Evolutionary conservation across 2,113 vertebrate genomes (phyloP).

Genomic region (Microtus ochrogaster): DNA sequence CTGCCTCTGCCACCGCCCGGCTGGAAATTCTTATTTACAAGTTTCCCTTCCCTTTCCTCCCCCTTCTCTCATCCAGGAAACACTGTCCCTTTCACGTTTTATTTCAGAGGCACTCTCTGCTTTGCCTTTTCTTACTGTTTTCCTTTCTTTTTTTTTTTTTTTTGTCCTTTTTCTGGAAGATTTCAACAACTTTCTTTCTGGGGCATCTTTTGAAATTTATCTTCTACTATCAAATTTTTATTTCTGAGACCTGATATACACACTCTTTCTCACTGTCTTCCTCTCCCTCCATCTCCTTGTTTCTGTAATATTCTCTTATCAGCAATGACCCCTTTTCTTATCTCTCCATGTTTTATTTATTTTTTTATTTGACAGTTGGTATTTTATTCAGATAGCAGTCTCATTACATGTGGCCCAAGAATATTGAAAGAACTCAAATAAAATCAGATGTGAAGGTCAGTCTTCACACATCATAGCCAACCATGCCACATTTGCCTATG

Average conservation of each 20-base stretch:
- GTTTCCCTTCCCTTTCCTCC: background rate
- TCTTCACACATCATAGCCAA: no score
- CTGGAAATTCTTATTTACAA: background rate
- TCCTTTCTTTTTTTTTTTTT: background rate
- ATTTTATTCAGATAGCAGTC: no score
- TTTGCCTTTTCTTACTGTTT: background rate
- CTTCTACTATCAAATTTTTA: no score
- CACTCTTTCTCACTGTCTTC: background rate
- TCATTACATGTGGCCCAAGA: no score
- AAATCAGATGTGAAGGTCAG: no score
- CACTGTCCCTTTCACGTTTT: background rate
- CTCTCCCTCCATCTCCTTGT: background rate
- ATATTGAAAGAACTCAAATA: no score
- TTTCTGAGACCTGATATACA: no score
- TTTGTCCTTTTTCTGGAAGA: background rate
- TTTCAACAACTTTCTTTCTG: background rate
- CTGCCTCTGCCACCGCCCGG: no score
- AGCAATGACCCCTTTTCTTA: background rate
- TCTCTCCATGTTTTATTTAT: background rate
- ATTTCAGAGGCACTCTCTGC: background rate
- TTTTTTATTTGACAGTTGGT: no score
- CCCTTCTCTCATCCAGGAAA: background rate
- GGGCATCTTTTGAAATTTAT: background rate
- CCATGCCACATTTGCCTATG: no score
- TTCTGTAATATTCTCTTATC: background rate